Evolutionary conservation across 2,113 vertebrate genomes (phyloP).

Genomic region (Strix uralensis): DNA sequence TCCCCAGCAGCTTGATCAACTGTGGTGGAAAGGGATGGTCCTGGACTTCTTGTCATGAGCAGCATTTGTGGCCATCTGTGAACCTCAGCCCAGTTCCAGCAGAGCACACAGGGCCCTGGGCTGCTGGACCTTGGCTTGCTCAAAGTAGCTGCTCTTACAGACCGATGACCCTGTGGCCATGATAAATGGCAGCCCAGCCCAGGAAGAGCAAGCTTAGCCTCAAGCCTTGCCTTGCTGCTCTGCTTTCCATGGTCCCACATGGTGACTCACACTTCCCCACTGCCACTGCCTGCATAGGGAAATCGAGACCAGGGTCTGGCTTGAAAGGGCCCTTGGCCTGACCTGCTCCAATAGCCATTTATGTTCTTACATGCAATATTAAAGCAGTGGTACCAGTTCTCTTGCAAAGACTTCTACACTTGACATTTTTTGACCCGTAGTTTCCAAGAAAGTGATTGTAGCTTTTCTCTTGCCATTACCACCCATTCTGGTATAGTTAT

Average conservation of each 20-base stretch:
- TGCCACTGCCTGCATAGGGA: neutral
- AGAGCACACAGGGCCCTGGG: neutral
- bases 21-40: neutral
- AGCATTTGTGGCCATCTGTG: neutral
- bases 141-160: neutral
- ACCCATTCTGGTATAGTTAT: neutral
- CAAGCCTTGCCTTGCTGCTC: neutral
- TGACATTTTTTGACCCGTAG: neutral
- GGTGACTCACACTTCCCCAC: neutral
- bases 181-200: neutral
- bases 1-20: neutral
- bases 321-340: neutral
- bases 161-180: neutral
- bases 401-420: neutral
- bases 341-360: neutral
- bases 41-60: neutral
- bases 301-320: neutral
- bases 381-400: neutral
- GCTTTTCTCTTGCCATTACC: neutral
- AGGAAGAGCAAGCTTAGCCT: neutral
- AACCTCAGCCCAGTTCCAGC: neutral
- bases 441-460: neutral
- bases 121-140: neutral
- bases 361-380: neutral
- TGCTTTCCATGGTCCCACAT: neutral